These are phyloP conservation scores for Dipodomys merriami DNA, from an alignment of 2,113 vertebrate species.

Conservation along the genomic window DNA sequence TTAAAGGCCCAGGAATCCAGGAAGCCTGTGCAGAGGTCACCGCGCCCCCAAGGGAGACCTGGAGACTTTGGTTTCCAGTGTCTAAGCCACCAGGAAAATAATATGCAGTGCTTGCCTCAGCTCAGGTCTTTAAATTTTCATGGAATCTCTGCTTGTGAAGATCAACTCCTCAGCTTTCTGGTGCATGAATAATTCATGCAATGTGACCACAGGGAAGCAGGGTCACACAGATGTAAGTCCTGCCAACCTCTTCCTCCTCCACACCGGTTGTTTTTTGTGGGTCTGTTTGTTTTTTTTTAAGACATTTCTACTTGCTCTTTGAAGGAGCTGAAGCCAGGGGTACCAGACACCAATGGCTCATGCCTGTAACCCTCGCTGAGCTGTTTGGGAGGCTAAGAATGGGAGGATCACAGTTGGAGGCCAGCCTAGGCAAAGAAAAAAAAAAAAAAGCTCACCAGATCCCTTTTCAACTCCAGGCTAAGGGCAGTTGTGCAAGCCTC, in stretches of 20 bases:
- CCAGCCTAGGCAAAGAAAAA: no score
- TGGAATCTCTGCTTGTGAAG: conserved; percentile 16
- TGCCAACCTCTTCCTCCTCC: background rate
- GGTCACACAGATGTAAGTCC: background rate
- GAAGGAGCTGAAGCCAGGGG: background rate
- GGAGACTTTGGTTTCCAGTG: conserved; percentile 16
- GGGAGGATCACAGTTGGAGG: no score
- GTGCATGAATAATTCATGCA: conserved; percentile 16
- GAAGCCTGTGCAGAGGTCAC: background rate
- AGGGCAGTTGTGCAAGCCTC: no score
- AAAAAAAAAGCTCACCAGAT: no score
- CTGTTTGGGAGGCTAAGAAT: no score
- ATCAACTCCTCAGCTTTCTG: background rate
- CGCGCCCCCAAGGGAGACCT: background rate
- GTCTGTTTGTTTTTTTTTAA: background rate
- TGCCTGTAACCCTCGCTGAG: no score
- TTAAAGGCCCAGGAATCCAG: background rate
- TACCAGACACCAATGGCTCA: no score
- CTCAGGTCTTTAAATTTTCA: conserved; percentile 58
- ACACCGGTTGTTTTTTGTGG: background rate
- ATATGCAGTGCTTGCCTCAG: background rate
- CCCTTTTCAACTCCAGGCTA: no score
- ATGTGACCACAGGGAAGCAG: background rate
- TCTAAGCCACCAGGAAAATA: background rate
- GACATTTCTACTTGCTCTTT: background rate